Evolutionary conservation across 2,797 vertebrate genomes (phyloP), one percentile per base, ranked within the genome.

Genomic region (Pitangus sulphuratus): DNA sequence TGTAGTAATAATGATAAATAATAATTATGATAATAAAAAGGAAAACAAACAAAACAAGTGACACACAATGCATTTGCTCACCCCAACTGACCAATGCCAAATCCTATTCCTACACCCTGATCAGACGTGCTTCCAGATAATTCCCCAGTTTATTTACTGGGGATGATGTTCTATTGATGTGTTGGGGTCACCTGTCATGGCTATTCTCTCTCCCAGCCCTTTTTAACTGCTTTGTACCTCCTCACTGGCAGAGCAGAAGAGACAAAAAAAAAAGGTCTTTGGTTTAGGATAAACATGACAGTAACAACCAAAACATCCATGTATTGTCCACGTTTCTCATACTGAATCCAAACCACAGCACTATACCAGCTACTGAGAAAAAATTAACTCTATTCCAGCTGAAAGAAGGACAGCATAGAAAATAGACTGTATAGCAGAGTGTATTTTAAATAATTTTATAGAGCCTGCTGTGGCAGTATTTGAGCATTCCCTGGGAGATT

Each of bases 51-150:
- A 31, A 37, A 51, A 35, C 12, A 35, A 24, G 15, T 16, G 9
- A 48, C 7, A 8, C 31, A 24, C 18, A 20, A 7, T 54, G 20
- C 33, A 28, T 19, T n/a, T 66, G 14, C 17, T 88, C 11, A 26
- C 17, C 24, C 3, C 39, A 39, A 5, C 42, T 70, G 37, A 42
- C 42, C 24, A 28, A 1, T 39, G 16, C 26, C 42, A 33, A 12
- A 62, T 25, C 14, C 6, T 1, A 1, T 57, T 69, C 61, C 79
- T 8, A 6, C 48, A 70, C 48, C 19, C 13, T 33, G 3, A 17
- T 42, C 6, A 6, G 2, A 1, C 0, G 13, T 31, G 8, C 11
- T 37, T 69, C 15, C 3, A 3, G 9, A 6, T 56, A 50, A 30
- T 7, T 76, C 37, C 19, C 24, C 48, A 39, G 24, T 68, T 81